Percentiles rank a stretch among this genome's conserved stretches.
Evolutionary conservation across 2,113 vertebrate genomes (phyloP).

Genomic region (Syngnathoides biaculeatus): DNA sequence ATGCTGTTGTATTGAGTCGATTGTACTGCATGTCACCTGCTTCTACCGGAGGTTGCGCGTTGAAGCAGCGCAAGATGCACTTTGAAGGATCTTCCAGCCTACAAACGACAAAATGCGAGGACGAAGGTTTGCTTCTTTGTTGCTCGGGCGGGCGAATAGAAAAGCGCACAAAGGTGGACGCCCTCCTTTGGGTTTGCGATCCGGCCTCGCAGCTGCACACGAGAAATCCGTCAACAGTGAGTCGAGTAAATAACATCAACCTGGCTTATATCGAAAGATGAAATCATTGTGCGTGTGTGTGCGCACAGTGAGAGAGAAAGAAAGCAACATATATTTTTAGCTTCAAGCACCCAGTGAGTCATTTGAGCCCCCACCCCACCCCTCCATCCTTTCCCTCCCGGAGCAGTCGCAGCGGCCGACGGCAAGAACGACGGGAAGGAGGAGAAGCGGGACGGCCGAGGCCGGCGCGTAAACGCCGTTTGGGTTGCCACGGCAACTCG

Average conservation of each 20-base stretch:
- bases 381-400: constrained; percentile 27
- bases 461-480: neutral
- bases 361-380: constrained; percentile 56
- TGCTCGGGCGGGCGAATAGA: neutral
- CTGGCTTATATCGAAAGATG: constrained; percentile 20
- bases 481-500: neutral
- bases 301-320: constrained; percentile 4
- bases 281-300: constrained; percentile 2
- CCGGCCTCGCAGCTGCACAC: neutral
- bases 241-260: constrained; percentile 26
- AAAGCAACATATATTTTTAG: constrained; percentile 69
- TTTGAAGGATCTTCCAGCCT: neutral
- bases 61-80: too few relatives aligned
- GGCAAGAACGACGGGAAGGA: neutral
- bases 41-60: too few relatives aligned
- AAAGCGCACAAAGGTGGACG: neutral
- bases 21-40: too few relatives aligned
- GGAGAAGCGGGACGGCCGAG: constrained; percentile 4
- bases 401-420: constrained; percentile 13
- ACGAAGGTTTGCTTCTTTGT: neutral
- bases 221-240: constrained; percentile 11
- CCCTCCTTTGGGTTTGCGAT: neutral
- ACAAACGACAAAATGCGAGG: neutral
- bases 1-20: too few relatives aligned
- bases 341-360: constrained; percentile 59